Evolutionary conservation across 2,888 invertebrate genomes (phyloP), one percentile per base, ranked within the genome.

Genomic region (Morpho helenor): DNA sequence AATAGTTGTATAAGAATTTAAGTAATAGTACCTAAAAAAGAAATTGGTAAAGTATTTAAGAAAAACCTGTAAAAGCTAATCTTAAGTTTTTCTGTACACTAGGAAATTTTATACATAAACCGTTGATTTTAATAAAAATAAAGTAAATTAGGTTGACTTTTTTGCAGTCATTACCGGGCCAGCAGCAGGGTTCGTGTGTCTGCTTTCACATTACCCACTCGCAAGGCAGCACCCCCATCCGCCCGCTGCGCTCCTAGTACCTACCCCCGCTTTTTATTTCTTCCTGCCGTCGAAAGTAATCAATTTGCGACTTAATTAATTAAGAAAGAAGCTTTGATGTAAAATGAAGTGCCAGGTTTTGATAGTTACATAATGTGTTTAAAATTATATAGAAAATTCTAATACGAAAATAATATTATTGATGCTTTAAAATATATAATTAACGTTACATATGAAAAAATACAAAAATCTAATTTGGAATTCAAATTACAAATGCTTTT

Each of bases 221-320:
- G 84, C 84, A 77, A 79, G 82, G 87, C 82, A 84, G 86, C 77
- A 78, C 84, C 81, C 80, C 82, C 77, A 79, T 67, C 80, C 82
- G 63, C 72, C 73, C 71, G 72, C 69, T 71, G 82, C 74, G 81
- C 80, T 81, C 84, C 82, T 82, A 77, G 85, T 80, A 73, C 85
- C 81, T 79, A 79, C 84, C 87, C 80, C 83, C 81, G 77, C 82
- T 87, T 87, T 88, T 88, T 88, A 86, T 87, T 83, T 84, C 82
- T 86, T 82, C 83, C 80, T 79, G 77, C 80, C 80, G 84, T 83
- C 85, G 86, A 87, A 88, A 89, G 87, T 89, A 90, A 89, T 90
- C 89, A 89, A 90, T 90, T 89, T 87, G 86, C 78, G 84, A 86
- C 85, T 87, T 88, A 86, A 87, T 90, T 90, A 88, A 89, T 89